Conservation (phyloP, 2,888 invertebrate genomes). For the Plusia festucae region DNA sequence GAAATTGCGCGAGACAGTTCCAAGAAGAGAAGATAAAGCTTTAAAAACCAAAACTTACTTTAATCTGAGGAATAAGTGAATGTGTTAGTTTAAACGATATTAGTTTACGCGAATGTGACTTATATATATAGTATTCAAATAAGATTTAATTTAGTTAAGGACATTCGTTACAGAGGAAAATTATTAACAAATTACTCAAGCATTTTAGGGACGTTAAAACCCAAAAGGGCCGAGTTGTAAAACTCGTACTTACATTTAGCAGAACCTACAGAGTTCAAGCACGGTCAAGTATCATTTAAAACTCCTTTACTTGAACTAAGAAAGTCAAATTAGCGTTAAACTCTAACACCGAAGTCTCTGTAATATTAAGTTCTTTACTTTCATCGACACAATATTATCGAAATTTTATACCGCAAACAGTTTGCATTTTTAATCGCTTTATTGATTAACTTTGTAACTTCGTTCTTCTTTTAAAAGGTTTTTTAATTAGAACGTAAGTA, state of each 20-base stretch:
- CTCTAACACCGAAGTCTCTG: slow-evolving; percentile 28
- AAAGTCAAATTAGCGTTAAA: slow-evolving; percentile 18
- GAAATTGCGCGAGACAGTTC: neutral
- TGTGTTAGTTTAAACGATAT: neutral
- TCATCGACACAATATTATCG: slow-evolving; percentile 32
- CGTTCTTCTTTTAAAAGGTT: slow-evolving; percentile 32
- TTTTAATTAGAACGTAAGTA: slow-evolving; percentile 29
- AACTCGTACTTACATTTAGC: neutral
- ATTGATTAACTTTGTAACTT: slow-evolving; percentile 52
- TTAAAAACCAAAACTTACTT: neutral
- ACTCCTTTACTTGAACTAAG: slow-evolving; percentile 6
- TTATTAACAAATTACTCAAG: neutral
- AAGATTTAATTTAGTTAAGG: neutral
- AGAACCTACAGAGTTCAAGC: neutral
- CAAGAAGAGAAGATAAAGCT: neutral
- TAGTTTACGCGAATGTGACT: neutral
- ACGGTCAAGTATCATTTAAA: neutral
- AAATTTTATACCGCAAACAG: slow-evolving; percentile 32
- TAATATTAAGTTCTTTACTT: slow-evolving; percentile 42
- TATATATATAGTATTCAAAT: neutral
- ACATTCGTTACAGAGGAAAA: neutral
- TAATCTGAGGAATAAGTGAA: neutral
- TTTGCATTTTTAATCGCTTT: slow-evolving; percentile 55
- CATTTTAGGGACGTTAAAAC: too few relatives aligned
- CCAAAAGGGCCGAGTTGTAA: too few relatives aligned